These are phyloP conservation scores for Capitulum mitella DNA, from an alignment of 2,888 invertebrate species.

Conservation along the genomic window DNA sequence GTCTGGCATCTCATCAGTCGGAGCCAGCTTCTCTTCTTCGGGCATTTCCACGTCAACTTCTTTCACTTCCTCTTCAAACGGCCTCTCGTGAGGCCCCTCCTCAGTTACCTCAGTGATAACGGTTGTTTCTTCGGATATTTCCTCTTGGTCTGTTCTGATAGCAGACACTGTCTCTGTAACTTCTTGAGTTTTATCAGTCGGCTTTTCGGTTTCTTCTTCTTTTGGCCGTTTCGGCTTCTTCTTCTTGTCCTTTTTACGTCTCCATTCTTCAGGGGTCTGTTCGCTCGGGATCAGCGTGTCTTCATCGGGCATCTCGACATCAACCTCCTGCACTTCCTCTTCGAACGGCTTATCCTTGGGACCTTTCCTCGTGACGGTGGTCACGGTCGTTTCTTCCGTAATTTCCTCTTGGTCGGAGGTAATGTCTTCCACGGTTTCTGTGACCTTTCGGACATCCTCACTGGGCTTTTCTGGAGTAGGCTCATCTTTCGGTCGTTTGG, in stretches of 20 bases:
- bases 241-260: constrained; percentile 36
- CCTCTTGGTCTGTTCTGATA: constrained; percentile 39
- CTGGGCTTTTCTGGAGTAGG: neutral
- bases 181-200: too few relatives aligned
- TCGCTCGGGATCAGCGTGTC: constrained; percentile 30
- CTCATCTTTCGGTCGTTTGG: constrained; percentile 19
- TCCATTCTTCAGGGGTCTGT: constrained; percentile 32
- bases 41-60: constrained; percentile 29
- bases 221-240: constrained; percentile 20
- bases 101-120: constrained; percentile 64
- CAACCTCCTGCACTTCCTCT: constrained; percentile 35
- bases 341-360: constrained; percentile 24
- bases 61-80: constrained; percentile 28
- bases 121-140: constrained; percentile 57
- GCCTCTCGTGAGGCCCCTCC: constrained; percentile 13
- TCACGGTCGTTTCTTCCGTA: neutral
- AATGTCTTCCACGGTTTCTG: neutral
- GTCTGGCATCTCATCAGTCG: constrained; percentile 31
- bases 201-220: constrained; percentile 14
- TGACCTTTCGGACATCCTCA: neutral
- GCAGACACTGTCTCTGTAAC: too few relatives aligned
- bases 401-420: neutral
- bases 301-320: constrained; percentile 33
- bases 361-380: neutral
- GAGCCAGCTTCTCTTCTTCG: constrained; percentile 30